Conservation (phyloP, 2,113 vertebrate genomes). For the Okapia johnstoni region DNA sequence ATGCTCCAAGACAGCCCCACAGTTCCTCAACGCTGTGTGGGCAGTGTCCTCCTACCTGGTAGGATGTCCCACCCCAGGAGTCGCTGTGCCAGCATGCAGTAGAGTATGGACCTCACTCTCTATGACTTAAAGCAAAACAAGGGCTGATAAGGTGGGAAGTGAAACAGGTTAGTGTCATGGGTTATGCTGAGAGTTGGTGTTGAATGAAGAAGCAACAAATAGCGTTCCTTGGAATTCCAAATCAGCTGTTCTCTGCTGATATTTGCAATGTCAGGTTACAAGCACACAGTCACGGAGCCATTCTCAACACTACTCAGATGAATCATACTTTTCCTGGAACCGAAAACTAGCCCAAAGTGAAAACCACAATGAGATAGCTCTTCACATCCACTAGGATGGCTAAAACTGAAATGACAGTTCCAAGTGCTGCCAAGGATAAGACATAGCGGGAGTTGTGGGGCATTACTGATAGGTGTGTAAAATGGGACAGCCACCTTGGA, state of each 20-base stretch:
- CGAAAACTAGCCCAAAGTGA: neutral
- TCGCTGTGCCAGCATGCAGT: neutral
- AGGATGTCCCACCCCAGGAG: neutral
- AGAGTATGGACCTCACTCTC: neutral
- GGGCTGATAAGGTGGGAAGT: neutral
- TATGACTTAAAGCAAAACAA: neutral
- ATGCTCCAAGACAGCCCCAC: neutral
- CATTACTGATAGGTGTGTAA: neutral
- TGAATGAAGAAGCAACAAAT: neutral
- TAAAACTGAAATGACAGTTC: neutral
- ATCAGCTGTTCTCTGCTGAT: conserved; percentile 13
- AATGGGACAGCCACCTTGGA: neutral
- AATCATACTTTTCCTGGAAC: neutral
- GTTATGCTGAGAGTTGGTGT: neutral
- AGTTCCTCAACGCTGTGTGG: neutral
- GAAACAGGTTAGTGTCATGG: neutral
- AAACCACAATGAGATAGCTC: neutral
- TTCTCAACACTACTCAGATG: neutral
- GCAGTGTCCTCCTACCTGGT: neutral
- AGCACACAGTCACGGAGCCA: neutral
- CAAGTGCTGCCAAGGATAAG: neutral
- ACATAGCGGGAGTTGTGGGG: neutral
- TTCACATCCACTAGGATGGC: neutral
- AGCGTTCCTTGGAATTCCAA: neutral
- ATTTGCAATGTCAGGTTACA: neutral